Evolutionary conservation across 2,888 invertebrate species (phyloP).

Genomic region (Carterocephalus palaemon): DNA sequence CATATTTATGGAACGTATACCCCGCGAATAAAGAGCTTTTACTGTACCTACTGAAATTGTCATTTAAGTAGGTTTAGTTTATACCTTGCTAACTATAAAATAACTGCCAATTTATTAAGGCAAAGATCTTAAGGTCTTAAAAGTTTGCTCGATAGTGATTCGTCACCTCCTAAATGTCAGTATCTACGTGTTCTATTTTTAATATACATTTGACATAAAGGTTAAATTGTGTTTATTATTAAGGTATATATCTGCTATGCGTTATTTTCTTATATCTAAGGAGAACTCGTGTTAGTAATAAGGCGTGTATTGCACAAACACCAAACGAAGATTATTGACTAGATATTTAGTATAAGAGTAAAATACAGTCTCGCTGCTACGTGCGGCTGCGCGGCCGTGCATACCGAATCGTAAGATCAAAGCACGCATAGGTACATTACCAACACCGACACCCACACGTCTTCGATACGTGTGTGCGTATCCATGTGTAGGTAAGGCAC

Average conservation of each 20-base stretch:
- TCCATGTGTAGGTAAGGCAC: conserved; percentile 51
- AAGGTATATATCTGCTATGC: conserved; percentile 3
- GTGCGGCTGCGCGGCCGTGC: conserved; percentile 73
- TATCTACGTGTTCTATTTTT: conserved; percentile 37
- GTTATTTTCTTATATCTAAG: conserved; percentile 28
- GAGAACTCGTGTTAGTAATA: conserved; percentile 26
- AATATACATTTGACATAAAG: conserved; percentile 5
- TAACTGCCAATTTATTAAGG: conserved; percentile 21
- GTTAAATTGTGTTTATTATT: neutral
- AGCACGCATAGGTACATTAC: conserved; percentile 77
- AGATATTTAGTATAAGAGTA: conserved; percentile 66
- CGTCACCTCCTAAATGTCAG: conserved; percentile 34
- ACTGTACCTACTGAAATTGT: no score
- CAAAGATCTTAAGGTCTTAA: conserved; percentile 14
- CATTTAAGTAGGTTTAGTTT: no score
- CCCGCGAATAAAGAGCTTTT: no score
- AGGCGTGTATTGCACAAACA: conserved; percentile 72
- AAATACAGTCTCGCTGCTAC: conserved; percentile 69
- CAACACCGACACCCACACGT: conserved; percentile 70
- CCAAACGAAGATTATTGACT: conserved; percentile 74
- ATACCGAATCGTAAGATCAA: conserved; percentile 79
- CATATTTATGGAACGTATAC: no score
- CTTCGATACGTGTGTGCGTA: conserved; percentile 39
- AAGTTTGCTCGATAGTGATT: conserved; percentile 26
- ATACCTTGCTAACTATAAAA: conserved; percentile 13